A percentile compares a stretch with the other conserved stretches of the same genome.
phyloP scores from a whole-genome alignment of 2,797 vertebrate genomes.

The Bovichtus diacanthus region DNA sequence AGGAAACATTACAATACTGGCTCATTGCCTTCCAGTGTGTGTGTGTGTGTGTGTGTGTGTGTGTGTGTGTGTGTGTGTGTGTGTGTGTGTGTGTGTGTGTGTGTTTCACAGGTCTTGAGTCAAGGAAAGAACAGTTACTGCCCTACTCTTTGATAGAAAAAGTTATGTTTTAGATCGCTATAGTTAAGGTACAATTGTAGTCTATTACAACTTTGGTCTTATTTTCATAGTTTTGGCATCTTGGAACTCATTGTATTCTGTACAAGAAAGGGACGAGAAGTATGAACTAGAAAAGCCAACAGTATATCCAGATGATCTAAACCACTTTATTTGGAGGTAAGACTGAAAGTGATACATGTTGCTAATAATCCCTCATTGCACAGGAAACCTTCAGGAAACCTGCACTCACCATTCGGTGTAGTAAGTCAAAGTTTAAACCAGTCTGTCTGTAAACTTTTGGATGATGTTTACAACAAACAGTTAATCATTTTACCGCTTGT shows the following conservation, averaged over 20 bases:
- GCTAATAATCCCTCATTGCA: background rate
- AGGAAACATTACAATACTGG: conserved; percentile 45
- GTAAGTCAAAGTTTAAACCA: background rate
- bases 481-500: background rate
- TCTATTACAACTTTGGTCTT: background rate
- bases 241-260: background rate
- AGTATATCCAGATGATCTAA: background rate
- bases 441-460: background rate
- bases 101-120: too few species aligned
- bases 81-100: background rate
- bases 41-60: background rate
- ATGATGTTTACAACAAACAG: background rate
- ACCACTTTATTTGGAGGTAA: background rate
- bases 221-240: background rate
- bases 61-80: background rate
- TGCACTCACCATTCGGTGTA: background rate
- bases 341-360: background rate
- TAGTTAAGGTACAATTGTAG: background rate
- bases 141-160: background rate
- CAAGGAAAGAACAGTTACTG: background rate
- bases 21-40: background rate
- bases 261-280: background rate
- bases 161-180: background rate
- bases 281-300: background rate
- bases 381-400: background rate